Conservation (phyloP, 2,113 vertebrate genomes). For the Callaeas wilsoni region DNA sequence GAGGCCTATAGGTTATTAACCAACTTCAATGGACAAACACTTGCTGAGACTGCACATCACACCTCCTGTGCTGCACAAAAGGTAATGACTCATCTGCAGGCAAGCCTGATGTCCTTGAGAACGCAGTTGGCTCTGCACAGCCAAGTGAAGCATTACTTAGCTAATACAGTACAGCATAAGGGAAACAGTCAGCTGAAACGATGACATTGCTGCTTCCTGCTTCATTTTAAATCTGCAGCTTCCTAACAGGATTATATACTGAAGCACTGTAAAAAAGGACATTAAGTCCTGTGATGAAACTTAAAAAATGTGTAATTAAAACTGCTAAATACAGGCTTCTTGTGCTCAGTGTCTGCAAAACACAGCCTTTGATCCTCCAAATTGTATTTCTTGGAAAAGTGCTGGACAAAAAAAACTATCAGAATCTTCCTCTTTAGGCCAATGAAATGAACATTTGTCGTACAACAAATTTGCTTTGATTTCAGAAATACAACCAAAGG, state of each 20-base stretch:
- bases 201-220: conserved; percentile 46
- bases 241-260: conserved; percentile 46
- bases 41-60: conserved; percentile 42
- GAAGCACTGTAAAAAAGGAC: background rate
- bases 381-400: background rate
- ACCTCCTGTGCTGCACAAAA: conserved; percentile 3
- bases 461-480: background rate
- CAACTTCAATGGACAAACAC: conserved; percentile 12
- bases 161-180: conserved; percentile 8
- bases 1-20: conserved; percentile 42
- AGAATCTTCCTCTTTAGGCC: background rate
- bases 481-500: background rate
- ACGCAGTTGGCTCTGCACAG: background rate
- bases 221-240: conserved; percentile 15
- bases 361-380: background rate
- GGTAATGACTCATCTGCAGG: conserved; percentile 26
- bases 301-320: background rate
- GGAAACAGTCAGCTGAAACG: conserved; percentile 27
- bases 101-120: conserved; percentile 40
- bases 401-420: background rate
- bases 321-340: background rate
- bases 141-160: conserved; percentile 32
- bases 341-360: background rate
- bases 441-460: background rate
- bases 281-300: background rate